A percentile compares a stretch with the other conserved stretches of the same genome.
These are phyloP conservation scores for Siderastrea siderea DNA, from an alignment of 92 coral and sea anemone species.

Conservation along the genomic window DNA sequence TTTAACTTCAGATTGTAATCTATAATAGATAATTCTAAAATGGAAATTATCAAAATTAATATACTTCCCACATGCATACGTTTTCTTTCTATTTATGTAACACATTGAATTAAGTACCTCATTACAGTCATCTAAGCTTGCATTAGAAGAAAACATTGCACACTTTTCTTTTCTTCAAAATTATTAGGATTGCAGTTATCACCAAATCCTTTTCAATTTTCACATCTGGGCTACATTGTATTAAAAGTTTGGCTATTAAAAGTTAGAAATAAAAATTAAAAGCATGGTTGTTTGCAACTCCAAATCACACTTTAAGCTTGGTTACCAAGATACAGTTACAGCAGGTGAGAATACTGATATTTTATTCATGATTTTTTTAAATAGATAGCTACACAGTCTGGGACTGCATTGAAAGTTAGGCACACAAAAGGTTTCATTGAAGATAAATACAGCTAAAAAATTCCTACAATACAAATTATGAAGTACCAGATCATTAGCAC, in stretches of 20 bases:
- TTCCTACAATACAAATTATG: not conserved
- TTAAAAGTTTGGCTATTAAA: no score
- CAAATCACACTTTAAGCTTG: slow-evolving; percentile 22
- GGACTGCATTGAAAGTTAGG: not conserved
- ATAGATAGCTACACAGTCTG: slow-evolving; percentile 1
- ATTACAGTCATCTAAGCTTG: not conserved
- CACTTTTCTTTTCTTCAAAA: slow-evolving; percentile 2
- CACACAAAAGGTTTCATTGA: not conserved
- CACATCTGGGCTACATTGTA: not conserved
- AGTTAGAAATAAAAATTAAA: not conserved
- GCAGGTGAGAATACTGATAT: slow-evolving; percentile 19
- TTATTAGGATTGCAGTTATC: not conserved
- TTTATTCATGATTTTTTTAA: slow-evolving; percentile 23
- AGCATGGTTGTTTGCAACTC: not conserved
- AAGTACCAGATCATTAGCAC: not conserved
- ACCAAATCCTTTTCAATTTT: not conserved
- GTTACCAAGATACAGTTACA: slow-evolving; percentile 15
- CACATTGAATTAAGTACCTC: not conserved
- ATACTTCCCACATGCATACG: not conserved
- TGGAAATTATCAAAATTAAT: not conserved
- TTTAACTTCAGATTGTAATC: not conserved
- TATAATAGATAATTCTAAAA: not conserved
- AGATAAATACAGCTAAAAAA: not conserved
- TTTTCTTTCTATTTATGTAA: not conserved
- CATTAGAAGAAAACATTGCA: slow-evolving; percentile 3